Base-by-base conservation (phyloP, 2,113 vertebrate genomes). In the Sterrhoptilus dennistouni region DNA sequence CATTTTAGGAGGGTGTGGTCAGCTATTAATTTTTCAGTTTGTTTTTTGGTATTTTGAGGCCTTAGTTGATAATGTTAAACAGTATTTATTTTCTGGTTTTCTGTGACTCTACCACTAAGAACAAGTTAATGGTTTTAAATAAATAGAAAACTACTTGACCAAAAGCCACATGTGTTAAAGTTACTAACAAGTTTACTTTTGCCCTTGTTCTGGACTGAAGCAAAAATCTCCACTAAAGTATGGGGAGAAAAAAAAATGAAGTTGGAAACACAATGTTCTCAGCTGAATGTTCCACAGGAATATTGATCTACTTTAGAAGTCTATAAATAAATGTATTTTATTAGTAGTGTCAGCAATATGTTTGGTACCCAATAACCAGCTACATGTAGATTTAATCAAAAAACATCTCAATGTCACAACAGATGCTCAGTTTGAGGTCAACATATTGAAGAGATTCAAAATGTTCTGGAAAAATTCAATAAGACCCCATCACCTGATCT, bases 361-460 rank as follows among this genome's bases (percentile, higher is more conserved):
- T 24, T 66, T 6, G 8, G 8, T 61, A 3, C 5, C 28, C 4
- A 78, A 13, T 65, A 74, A 74, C 10, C 18, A 66, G 4, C 12
- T n/a, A 49, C 0, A 0, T 11, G 20, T 2, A 24, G 22, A 49
- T 57, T 63, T 59, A 63, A 57, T 17, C 3, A 1, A 47, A 60
- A 70, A 71, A 52, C 27, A 16, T 40, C 11, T 38, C 28, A 40
- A 0, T 56, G 28, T 69, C 52, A 71, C 6, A 53, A 5, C 2
- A 49, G 27, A 38, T 60, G 9, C 5, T 78, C 3, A 6, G 1
- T 65, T 35, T 53, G 19, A 65, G 8, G 14, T 35, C 36, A 66
- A 36, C 16, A 45, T 6, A 28, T 7, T 31, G 25, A 75, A 68
- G 29, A 75, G 6, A 45, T n/a, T 52, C 31, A 82, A 49, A 83